Evolutionary conservation across 2,113 vertebrate genomes (phyloP).

Genomic region (Clarias gariepinus): DNA sequence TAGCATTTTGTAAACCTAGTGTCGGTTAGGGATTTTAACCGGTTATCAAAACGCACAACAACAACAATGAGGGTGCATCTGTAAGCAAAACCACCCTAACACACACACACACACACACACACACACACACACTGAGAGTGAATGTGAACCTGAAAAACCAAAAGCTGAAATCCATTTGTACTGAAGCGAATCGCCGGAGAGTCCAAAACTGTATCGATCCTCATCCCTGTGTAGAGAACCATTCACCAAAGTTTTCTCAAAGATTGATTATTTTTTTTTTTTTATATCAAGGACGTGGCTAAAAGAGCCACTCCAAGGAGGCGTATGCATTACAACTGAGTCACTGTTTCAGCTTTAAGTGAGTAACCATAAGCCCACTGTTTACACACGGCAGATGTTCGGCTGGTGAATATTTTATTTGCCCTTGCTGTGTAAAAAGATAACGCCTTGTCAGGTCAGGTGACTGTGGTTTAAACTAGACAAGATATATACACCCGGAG

Average conservation of each 20-base stretch:
- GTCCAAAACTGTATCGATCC: too few species aligned
- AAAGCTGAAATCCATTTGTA: not conserved
- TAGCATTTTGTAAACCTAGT: not conserved
- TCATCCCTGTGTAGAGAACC: slow-evolving; percentile 44
- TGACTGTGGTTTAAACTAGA: slow-evolving; percentile 17
- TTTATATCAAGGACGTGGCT: slow-evolving; percentile 20
- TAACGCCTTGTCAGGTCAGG: not conserved
- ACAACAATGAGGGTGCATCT: not conserved
- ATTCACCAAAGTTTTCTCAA: slow-evolving; percentile 58
- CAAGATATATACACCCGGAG: not conserved
- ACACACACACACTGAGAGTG: not conserved
- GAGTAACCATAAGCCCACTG: not conserved
- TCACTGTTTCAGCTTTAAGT: not conserved
- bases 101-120: not conserved
- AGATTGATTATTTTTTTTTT: slow-evolving; percentile 55
- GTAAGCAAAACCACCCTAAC: not conserved
- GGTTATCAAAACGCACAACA: not conserved
- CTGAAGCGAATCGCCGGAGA: slow-evolving; percentile 7
- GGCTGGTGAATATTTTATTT: not conserved
- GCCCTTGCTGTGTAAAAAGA: not conserved
- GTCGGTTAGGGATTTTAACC: not conserved
- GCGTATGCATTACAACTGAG: not conserved
- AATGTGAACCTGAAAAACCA: not conserved
- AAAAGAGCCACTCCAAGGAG: not conserved
- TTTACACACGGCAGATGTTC: not conserved